Conservation (phyloP, 2,888 invertebrate species). For the Trichacis sp. region DNA sequence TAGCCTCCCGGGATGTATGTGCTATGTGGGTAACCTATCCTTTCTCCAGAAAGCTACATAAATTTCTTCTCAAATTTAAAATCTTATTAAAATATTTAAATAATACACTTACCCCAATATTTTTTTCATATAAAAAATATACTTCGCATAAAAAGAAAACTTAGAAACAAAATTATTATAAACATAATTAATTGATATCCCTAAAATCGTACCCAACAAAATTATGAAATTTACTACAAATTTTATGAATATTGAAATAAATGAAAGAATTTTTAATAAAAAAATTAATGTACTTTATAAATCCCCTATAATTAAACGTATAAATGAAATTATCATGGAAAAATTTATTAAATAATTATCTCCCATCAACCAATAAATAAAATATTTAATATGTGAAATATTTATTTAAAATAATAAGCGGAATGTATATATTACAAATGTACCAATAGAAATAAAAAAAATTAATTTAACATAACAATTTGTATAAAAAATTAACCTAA, state of each 20-base stretch:
- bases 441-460: conserved; percentile 47
- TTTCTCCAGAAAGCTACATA: not conserved
- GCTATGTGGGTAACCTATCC: too few species aligned
- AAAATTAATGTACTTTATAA: conserved; percentile 29
- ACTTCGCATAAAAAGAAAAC: conserved; percentile 9
- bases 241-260: not conserved
- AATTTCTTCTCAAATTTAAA: not conserved
- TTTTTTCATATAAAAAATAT: conserved; percentile 1
- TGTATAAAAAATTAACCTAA: conserved; percentile 51
- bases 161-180: conserved; percentile 1
- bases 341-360: conserved; percentile 36
- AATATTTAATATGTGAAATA: conserved; percentile 30
- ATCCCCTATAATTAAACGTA: conserved; percentile 38
- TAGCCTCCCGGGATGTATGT: too few species aligned
- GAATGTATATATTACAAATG: conserved; percentile 49
- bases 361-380: conserved; percentile 32
- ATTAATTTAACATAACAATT: conserved; percentile 44
- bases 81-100: not conserved
- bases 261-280: conserved; percentile 12
- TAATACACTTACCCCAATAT: conserved; percentile 6
- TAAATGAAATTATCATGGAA: conserved; percentile 44
- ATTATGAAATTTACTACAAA: conserved; percentile 20
- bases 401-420: conserved; percentile 52
- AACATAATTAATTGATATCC: conserved; percentile 1
- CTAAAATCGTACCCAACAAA: conserved; percentile 1